These are phyloP conservation scores for Hormaphis cornu DNA, from an alignment of 1,140 invertebrate genomes.

Conservation along the genomic window DNA sequence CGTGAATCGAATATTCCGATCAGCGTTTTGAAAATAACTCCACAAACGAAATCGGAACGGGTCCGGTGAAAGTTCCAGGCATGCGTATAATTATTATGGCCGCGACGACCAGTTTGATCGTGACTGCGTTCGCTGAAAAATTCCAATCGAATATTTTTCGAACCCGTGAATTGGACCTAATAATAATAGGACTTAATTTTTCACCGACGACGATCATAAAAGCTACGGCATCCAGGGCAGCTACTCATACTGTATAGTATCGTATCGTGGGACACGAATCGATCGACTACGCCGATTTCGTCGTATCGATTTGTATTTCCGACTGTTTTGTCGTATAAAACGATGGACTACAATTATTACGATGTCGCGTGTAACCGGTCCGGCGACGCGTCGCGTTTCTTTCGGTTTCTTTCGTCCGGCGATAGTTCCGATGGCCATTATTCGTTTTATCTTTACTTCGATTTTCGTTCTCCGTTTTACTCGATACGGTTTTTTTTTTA, in stretches of 20 bases:
- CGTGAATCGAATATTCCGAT: conserved; percentile 3
- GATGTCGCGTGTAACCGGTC: neutral
- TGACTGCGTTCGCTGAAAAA: neutral
- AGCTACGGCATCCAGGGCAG: too few relatives aligned
- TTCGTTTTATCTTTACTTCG: neutral
- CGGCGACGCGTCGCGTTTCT: conserved; percentile 11
- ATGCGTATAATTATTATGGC: too few relatives aligned
- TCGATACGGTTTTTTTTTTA: neutral
- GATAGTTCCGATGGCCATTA: neutral
- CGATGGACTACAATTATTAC: too few relatives aligned
- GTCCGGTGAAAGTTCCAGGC: conserved; percentile 23
- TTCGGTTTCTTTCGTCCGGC: conserved; percentile 26
- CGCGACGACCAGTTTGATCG: neutral
- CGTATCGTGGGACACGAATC: too few relatives aligned
- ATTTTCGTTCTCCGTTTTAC: neutral
- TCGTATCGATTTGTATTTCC: too few relatives aligned
- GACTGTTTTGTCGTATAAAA: too few relatives aligned
- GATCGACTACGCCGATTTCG: too few relatives aligned
- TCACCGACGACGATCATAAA: too few relatives aligned
- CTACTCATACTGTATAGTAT: too few relatives aligned
- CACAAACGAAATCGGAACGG: conserved; percentile 15
- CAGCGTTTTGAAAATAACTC: conserved; percentile 9
- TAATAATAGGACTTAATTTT: too few relatives aligned
- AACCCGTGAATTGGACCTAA: neutral
- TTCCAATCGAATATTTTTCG: neutral